Evolutionary conservation across 2,888 invertebrate species (phyloP), one percentile per base, ranked within the genome.

Genomic region (Luperina nickerlii): DNA sequence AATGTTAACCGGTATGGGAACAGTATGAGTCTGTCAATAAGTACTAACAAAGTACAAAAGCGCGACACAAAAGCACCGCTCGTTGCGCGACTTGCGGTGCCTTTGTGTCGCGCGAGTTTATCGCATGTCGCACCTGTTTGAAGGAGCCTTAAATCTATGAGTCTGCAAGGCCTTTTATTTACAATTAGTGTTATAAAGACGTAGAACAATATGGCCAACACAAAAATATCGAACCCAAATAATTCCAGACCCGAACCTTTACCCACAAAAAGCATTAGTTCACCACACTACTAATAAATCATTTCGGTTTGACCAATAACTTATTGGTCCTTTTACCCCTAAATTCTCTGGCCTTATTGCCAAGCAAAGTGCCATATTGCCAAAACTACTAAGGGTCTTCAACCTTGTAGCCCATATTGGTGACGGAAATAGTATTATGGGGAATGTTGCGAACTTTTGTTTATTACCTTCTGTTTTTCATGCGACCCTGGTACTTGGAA

Each of bases 391-490:
- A 11, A 79, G 78, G 80, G 72, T 74, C 65, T 60, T 60, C 66
- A 76, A 79, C 74, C 76, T 79, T 38, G 51, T 74, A 65, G 27
- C 57, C 73, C 75, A 78, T 70, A 84, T 75, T n/a, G 42, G 75
- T 83, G 86, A 76, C 87, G 75, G 79, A n/a, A 77, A 67, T 27
- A 81, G 48, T 76, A 57, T 67, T 68, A 66, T 70, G 38, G 51
- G 73, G 83, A 79, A 79, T 82, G 77, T 67, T 71, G 51, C 65
- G 79, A 74, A 79, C 68, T 79, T 88, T 76, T 75, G 38, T 78
- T 85, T 82, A 86, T 88, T 82, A 86, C 62, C 74, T 79, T 69
- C 63, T 82, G 66, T 78, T 66, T 48, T 73, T 79, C 63, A 83
- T 84, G 79, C 13, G n/a, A 45, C 4, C 70, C 66, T 84, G 57